These are phyloP conservation scores for Hydropsyche tenuis DNA, from an alignment of 1,140 invertebrate genomes.

Conservation along the genomic window DNA sequence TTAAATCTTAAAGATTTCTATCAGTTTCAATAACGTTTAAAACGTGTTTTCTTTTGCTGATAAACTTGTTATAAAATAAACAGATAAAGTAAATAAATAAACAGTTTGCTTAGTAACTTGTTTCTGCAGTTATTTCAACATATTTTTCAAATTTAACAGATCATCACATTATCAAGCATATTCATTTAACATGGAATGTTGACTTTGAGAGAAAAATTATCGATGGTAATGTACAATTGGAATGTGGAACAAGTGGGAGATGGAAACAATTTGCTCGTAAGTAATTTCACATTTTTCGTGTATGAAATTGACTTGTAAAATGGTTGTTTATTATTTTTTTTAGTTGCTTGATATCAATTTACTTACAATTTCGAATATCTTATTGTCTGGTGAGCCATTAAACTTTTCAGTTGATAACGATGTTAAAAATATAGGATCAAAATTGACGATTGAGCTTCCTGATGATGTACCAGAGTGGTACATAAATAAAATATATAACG, in stretches of 20 bases:
- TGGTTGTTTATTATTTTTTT: conserved; percentile 52
- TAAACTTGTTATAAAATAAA: neutral
- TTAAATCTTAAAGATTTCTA: too few relatives aligned
- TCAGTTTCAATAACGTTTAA: neutral
- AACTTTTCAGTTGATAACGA: conserved; percentile 69
- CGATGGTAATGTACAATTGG: conserved; percentile 64
- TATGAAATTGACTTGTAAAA: conserved; percentile 36
- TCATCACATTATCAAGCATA: conserved; percentile 66
- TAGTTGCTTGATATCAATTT: conserved; percentile 82
- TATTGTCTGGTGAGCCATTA: conserved; percentile 67
- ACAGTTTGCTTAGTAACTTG: neutral
- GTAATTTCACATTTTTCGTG: conserved; percentile 26
- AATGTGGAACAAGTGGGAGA: conserved; percentile 65
- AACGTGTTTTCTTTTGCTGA: neutral
- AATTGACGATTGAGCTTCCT: conserved; percentile 75
- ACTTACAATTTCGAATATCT: conserved; percentile 68
- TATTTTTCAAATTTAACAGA: conserved; percentile 61
- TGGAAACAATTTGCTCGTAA: conserved; percentile 68
- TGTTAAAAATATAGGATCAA: conserved; percentile 75
- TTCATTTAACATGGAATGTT: conserved; percentile 70
- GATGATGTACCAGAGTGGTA: conserved; percentile 57
- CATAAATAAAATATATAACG: conserved; percentile 42
- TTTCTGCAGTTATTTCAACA: conserved; percentile 44
- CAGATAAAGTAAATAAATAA: neutral
- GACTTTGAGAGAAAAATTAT: conserved; percentile 71